Conservation (phyloP, 2,113 vertebrate genomes). For the Hippopotamus amphibius region DNA sequence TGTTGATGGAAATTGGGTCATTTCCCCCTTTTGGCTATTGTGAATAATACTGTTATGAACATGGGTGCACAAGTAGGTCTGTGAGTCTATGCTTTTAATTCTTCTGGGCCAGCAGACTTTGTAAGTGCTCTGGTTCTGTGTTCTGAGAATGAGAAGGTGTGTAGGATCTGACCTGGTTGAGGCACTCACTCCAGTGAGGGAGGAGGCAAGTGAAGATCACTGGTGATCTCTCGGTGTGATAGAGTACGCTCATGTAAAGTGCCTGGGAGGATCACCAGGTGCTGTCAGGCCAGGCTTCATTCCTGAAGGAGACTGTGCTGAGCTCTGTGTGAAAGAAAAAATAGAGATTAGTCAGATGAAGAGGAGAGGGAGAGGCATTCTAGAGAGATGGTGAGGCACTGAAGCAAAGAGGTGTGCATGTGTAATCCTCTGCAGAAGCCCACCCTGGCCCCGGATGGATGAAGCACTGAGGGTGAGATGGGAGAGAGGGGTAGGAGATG, state of each 20-base stretch:
- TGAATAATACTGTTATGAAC: not conserved
- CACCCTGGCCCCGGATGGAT: too few relatives aligned
- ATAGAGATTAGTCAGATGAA: not conserved
- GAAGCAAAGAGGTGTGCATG: not conserved
- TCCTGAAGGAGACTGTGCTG: not conserved
- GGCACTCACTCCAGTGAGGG: not conserved
- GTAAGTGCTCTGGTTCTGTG: not conserved
- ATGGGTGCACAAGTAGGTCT: not conserved
- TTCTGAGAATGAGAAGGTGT: not conserved
- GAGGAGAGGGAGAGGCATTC: not conserved
- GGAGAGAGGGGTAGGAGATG: not conserved
- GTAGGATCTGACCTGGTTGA: not conserved
- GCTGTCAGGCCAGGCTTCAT: not conserved
- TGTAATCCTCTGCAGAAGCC: not conserved
- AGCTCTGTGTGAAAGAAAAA: not conserved
- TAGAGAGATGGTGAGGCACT: not conserved
- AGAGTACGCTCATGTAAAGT: rapidly evolving
- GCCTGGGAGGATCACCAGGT: not conserved
- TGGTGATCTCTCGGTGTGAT: not conserved
- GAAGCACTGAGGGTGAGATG: not conserved
- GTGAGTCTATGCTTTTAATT: not conserved
- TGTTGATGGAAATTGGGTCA: not conserved
- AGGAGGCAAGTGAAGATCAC: not conserved
- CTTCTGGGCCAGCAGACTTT: not conserved
- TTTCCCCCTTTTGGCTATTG: not conserved